Evolutionary conservation across 2,888 invertebrate genomes (phyloP), one percentile per base, ranked within the genome.

Genomic region (Megaustenia siamemsis): DNA sequence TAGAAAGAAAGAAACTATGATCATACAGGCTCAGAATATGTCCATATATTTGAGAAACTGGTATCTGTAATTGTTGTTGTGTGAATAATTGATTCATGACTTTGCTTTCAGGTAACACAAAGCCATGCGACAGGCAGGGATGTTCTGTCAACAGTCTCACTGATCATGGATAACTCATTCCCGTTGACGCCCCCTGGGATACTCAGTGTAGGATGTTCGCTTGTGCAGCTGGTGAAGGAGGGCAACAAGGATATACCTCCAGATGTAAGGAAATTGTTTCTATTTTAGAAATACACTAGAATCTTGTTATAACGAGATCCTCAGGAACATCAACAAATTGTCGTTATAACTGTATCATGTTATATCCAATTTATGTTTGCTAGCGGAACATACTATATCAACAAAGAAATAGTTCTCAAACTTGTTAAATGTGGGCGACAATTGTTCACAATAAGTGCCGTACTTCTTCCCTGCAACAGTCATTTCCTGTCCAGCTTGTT

Each of bases 121-220:
- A 73, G 28, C 45, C 45, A 73, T 38, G 38, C 12, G 10, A 24
- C 38, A 45, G 40, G 76, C 6, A 86, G 86, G 43, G 92, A 91
- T 80, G 69, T 89, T 10, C 88, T 90, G 35, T 90, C 90, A 66
- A 86, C 87, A 10, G 87, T 90, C 53, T 91, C 92, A 0, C 88
- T 86, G 45, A 86, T 92, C 28, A 90, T 92, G 89, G 92, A 92
- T 49, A 90, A 90, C 73, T 83, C 88, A 1, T 88, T 88, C 43
- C 78, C 90, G 38, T 87, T 91, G 66, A 91, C 92, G 1, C 86
- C 90, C 0, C 85, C 90, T 71, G 90, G 90, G 4, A 84, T 90
- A 21, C 90, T 88, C 86, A 82, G 87, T 28, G 82, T 91, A 4
- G 86, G 89, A 21, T 78, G 87, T 45, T 88, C 89, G 12, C 79